Evolutionary conservation across 2,113 vertebrate genomes (phyloP).

Genomic region (Erinaceus europaeus): DNA sequence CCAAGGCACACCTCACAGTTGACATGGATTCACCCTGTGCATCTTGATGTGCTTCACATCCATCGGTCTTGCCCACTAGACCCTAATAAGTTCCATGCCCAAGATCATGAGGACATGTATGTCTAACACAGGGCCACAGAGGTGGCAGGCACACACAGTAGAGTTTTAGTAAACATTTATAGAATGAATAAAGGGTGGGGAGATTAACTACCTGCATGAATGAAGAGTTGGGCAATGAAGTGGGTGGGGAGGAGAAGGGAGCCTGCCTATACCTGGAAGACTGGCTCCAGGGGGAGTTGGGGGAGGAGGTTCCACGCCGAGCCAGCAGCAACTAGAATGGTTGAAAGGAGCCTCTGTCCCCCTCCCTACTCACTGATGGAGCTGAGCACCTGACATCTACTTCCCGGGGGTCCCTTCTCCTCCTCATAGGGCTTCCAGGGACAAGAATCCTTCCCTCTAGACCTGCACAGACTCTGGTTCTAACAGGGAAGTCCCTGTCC

Average conservation of each 20-base stretch:
- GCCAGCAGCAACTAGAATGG: too few relatives aligned
- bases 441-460: not conserved
- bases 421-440: not conserved
- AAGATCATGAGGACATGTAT: not conserved
- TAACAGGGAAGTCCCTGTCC: not conserved
- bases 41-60: not conserved
- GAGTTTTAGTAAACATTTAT: not conserved
- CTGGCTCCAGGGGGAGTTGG: not conserved
- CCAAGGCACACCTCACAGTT: not conserved
- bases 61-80: not conserved
- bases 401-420: not conserved
- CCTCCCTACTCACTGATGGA: too few relatives aligned
- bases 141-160: not conserved
- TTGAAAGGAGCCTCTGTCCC: too few relatives aligned
- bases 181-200: not conserved
- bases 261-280: accelerated
- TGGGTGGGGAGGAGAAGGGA: not conserved
- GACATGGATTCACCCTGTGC: too few relatives aligned
- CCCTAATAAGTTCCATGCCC: not conserved
- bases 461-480: not conserved
- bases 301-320: too few relatives aligned
- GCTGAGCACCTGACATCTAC: not conserved
- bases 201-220: accelerated
- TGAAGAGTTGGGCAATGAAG: not conserved
- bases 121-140: not conserved